phyloP scores from a whole-genome alignment of 2,888 invertebrate species.

The Leucania comma region DNA sequence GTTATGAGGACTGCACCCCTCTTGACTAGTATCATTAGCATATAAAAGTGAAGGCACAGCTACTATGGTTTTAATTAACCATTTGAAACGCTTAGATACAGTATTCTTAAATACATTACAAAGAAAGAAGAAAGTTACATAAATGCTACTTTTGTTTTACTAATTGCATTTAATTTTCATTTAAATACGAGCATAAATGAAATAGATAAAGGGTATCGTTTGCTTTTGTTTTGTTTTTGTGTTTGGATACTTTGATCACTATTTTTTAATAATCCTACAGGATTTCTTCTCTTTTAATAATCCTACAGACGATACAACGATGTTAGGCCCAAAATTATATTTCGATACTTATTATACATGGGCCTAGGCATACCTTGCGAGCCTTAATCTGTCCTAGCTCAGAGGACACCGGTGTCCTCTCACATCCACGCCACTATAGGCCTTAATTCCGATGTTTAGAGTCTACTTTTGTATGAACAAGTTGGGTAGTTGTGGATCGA shows the following conservation, averaged over 20 bases:
- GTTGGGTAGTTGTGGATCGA: too few relatives aligned
- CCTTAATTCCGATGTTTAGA: too few relatives aligned
- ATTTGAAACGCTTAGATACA: conserved; percentile 37
- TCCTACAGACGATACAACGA: neutral
- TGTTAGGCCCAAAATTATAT: neutral
- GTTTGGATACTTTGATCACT: neutral
- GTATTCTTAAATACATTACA: too few relatives aligned
- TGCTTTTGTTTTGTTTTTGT: conserved; percentile 15
- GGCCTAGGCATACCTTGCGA: too few relatives aligned
- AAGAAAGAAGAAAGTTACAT: too few relatives aligned
- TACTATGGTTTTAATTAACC: conserved; percentile 44
- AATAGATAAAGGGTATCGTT: conserved; percentile 4
- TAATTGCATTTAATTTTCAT: conserved; percentile 54
- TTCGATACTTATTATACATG: too few relatives aligned
- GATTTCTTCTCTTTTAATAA: neutral
- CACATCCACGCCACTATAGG: too few relatives aligned
- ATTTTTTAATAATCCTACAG: neutral
- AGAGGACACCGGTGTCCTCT: too few relatives aligned
- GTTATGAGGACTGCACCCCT: conserved; percentile 60
- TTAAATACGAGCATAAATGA: conserved; percentile 28
- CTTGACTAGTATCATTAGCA: conserved; percentile 59
- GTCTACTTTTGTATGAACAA: too few relatives aligned
- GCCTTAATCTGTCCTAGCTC: too few relatives aligned
- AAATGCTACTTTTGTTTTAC: conserved; percentile 40
- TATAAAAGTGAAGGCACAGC: conserved; percentile 47